Evolutionary conservation across 2,888 invertebrate species (phyloP), one percentile per base, ranked within the genome.

Genomic region (Eupsilia transversa): DNA sequence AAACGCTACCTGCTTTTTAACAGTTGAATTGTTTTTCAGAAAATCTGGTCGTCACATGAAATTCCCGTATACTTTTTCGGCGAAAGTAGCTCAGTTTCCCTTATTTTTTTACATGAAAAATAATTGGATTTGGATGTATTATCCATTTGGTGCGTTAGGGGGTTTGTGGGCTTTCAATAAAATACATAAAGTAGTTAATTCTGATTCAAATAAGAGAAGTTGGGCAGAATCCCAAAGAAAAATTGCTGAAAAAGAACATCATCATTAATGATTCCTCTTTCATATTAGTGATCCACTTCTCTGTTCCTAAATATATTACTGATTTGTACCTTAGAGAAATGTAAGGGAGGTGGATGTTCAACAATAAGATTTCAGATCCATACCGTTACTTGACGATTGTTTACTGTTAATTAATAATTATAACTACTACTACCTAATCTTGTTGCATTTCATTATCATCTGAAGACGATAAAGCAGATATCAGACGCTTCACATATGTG

Each of bases 31-130:
- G 2, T 57, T 67, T 77, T 93, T 69, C 91, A 96, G 96, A 43
- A 95, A 95, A 87, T 94, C 96, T 71, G 97, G 97, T 72, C 97
- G 98, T 75, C 98, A 97, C 66, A 98, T 99, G 99, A 98, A 98
- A 92, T 99, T 95, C 92, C 99, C 99, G 0, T 99, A 99, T 93
- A 98, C 99, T 0, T 92, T 97, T 43, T 94, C 97, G 1, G 98
- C 98, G 0, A 98, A 98, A 95, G 87, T 98, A 9, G 98, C 97
- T 12, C 98, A 98, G 90, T 99, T 99, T 90, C 99, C 99, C n/a
- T 96, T 96, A 80, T 97, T 97, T 90, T 96, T 94, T 90, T 97
- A 98, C 90, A 93, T 97, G 86, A 97, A 97, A 87, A 97, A 98
- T 86, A 97, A 98, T 86, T 98, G 98, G 97, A 95, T 98, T 77